Percentiles rank a stretch among this genome's conserved stretches.
These are phyloP conservation scores for Brachystomella parvula DNA, from an alignment of 1,140 invertebrate genomes.

Conservation along the genomic window DNA sequence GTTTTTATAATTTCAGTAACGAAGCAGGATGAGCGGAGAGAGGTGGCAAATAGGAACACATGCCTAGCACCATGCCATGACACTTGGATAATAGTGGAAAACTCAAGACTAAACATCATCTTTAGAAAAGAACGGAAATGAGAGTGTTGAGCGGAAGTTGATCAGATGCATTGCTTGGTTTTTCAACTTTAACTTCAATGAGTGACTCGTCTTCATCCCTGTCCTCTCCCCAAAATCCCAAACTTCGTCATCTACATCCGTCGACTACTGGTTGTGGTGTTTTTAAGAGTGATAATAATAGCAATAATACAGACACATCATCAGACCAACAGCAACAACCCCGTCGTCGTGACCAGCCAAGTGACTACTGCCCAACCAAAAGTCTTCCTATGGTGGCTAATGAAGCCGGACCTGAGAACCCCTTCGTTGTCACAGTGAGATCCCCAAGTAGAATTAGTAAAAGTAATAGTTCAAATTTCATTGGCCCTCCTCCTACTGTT, in stretches of 20 bases:
- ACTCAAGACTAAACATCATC: neutral
- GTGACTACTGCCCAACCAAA: neutral
- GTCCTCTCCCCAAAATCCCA: neutral
- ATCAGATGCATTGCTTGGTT: too few relatives aligned
- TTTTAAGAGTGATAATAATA: neutral
- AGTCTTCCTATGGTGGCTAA: slow-evolving; percentile 21
- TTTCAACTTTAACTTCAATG: slow-evolving; percentile 1
- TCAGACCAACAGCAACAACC: neutral
- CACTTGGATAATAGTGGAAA: neutral
- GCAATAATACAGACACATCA: neutral
- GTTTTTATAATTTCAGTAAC: neutral
- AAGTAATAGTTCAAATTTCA: slow-evolving; percentile 28
- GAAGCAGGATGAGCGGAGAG: neutral
- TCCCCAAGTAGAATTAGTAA: slow-evolving; percentile 35
- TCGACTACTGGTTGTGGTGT: neutral
- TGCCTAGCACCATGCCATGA: neutral
- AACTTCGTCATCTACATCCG: neutral
- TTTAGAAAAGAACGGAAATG: neutral
- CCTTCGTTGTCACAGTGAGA: slow-evolving; percentile 35
- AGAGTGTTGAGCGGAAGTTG: neutral
- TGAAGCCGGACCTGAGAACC: slow-evolving; percentile 20
- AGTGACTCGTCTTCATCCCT: slow-evolving; percentile 2
- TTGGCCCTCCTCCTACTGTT: slow-evolving; percentile 4
- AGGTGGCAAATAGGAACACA: neutral
- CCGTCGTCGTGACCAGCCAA: neutral